These are phyloP conservation scores for Drosophila kokeensis DNA, from an alignment of 2,888 invertebrate species.

Conservation along the genomic window DNA sequence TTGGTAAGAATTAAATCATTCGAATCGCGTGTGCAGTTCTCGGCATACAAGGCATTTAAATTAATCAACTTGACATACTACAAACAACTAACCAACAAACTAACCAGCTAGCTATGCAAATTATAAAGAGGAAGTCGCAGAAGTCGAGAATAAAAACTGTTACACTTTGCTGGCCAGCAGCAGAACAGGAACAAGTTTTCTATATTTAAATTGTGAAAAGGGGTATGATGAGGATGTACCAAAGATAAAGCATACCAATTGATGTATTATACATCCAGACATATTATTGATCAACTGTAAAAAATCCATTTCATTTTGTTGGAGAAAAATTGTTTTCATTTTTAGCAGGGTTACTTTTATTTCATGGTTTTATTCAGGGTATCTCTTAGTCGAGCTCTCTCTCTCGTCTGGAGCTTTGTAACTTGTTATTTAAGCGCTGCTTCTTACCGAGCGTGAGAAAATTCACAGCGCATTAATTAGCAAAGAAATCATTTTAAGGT, in stretches of 20 bases:
- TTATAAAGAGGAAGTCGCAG: constrained; percentile 65
- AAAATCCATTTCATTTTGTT: not conserved
- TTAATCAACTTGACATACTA: constrained; percentile 59
- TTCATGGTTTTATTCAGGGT: not conserved
- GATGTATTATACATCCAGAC: too few species aligned
- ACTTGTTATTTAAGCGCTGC: not conserved
- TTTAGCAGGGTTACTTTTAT: not conserved
- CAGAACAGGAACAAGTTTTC: constrained; percentile 47
- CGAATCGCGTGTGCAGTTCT: constrained; percentile 25
- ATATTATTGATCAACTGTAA: not conserved
- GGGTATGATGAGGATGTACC: not conserved
- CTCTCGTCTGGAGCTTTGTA: not conserved
- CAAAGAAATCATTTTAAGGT: constrained; percentile 61
- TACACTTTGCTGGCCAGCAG: constrained; percentile 53
- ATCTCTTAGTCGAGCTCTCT: not conserved
- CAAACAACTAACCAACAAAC: constrained; percentile 20
- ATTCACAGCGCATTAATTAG: constrained; percentile 75
- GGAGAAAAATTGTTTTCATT: fast-evolving
- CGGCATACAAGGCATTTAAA: constrained; percentile 50
- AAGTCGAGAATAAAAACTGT: constrained; percentile 37
- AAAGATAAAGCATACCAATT: not conserved
- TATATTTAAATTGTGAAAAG: not conserved
- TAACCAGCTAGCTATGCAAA: constrained; percentile 61
- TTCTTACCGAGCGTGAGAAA: constrained; percentile 66
- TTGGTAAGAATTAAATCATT: constrained; percentile 47